Evolutionary conservation across 2,888 invertebrate species (phyloP), one percentile per base, ranked within the genome.

Genomic region (Vanessa cardui): DNA sequence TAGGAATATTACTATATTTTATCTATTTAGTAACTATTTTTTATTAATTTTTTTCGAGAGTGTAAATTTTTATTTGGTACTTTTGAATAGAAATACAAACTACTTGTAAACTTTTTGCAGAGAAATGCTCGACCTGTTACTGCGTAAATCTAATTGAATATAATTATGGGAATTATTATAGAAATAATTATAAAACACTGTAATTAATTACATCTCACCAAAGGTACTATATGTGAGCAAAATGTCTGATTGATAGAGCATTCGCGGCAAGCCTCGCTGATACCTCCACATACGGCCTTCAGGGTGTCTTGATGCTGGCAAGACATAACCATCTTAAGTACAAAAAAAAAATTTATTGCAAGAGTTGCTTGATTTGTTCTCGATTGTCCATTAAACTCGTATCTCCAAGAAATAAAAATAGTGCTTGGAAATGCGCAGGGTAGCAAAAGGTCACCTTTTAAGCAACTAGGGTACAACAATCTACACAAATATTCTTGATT

Each of bases 171-270:
- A 12, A 12, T 39, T 9, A 33, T 8, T 15, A 5, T 31, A 2
- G 2, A 58, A 39, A 58, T 52, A 16, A 15, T 6, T 26, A 16
- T 15, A 21, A 52, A 12, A 21, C 15, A 21, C 26, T 39, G 9
- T 15, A 54, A 39, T 46, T 62, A 12, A 9, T 50, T 20, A 3
- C 45, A 47, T 39, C 70, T 74, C 80, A 91, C 92, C 77, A 82
- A 69, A 47, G 89, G 85, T 49, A 93, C 79, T n/a, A 93, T 78
- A 73, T 88, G 84, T 1, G 87, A 82, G 72, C 90, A 88, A 65
- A 82, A 84, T 33, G 77, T 83, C 76, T 92, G 90, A 74, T 90
- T 92, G 0, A 73, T 71, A 64, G 82, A 75, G 8, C 77, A 79
- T 26, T 78, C 80, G 3, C 77, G 75, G 69, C 90, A 92, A 7